Evolutionary conservation across 2,888 invertebrate genomes (phyloP), one percentile per base, ranked within the genome.

Genomic region (Perizoma flavofasciatum): DNA sequence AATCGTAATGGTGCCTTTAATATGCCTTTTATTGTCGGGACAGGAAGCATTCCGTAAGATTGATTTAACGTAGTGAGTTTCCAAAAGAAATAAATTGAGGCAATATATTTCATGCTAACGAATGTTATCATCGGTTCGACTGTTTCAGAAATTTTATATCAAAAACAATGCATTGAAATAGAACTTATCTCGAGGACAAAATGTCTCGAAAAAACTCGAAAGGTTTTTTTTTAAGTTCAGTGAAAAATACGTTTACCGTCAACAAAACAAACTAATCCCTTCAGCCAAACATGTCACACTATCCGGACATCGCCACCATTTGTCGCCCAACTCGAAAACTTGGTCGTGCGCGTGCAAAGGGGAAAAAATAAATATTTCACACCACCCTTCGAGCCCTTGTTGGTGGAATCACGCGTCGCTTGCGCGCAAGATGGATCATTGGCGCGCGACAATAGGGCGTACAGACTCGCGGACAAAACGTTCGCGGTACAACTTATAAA

Each of bases 371-470:
- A 83, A 89, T 88, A 88, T 88, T 87, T 86, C 83, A 84, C 83
- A 61, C 66, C 74, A 73, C 81, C 81, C 83, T 78, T 62, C 74
- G 61, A 68, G 81, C 89, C 91, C 91, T 86, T 85, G 88, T 85
- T 85, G 88, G 83, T 84, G 82, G 91, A 89, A 90, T 89, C 90
- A 90, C 89, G 89, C 89, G 89, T 88, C 85, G 85, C 85, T 82
- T 78, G 88, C 85, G 85, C 86, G 86, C 62, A 62, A 62, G 89
- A 89, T 89, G 88, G 88, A 86, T 89, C 89, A 89, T 88, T 62
- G 62, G 55, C 58, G 62, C 82, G 83, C 82, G 83, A 82, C 80
- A 75, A 72, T 49, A 62, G 66, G 40, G 2, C 4, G 32, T 1
- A 55, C 67, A 85, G 61, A 86, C 85, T 79, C 41, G 83, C 84